phyloP scores from a whole-genome alignment of 2,113 vertebrate genomes.

The Alouatta palliata region DNA sequence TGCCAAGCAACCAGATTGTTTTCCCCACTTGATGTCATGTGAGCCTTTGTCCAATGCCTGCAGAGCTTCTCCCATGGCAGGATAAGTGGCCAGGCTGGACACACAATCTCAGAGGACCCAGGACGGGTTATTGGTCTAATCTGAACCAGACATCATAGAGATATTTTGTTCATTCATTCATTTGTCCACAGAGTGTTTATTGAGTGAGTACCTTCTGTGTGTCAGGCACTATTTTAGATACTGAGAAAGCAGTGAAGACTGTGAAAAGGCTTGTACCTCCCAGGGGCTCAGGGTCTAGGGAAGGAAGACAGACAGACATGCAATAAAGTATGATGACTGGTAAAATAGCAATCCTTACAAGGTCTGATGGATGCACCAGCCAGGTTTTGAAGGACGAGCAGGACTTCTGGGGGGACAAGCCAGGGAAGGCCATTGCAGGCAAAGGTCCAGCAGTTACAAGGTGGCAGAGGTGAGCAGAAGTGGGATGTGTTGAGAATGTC shows the following conservation, averaged over 20 bases:
- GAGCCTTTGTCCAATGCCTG: neutral
- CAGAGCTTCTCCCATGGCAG: neutral
- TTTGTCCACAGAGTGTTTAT: neutral
- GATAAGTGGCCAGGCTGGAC: neutral
- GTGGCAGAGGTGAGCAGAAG: neutral
- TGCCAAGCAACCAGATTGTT: neutral
- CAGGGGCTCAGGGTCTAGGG: neutral
- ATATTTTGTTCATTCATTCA: neutral
- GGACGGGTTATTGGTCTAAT: neutral
- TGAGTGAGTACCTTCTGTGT: neutral
- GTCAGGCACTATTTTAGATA: neutral
- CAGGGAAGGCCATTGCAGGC: fast-evolving
- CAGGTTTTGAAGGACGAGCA: neutral
- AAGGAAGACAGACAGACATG: neutral
- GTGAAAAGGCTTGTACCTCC: neutral
- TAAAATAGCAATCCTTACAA: neutral
- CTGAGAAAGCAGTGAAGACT: neutral
- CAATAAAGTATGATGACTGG: neutral
- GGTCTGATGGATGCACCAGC: neutral
- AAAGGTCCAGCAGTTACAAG: neutral
- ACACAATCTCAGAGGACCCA: neutral
- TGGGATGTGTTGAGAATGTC: neutral
- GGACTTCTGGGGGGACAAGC: neutral
- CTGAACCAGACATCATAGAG: neutral
- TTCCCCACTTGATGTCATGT: neutral